Base-by-base conservation (phyloP, 2,888 invertebrate genomes). In the Onthophagus sagittarius region DNA sequence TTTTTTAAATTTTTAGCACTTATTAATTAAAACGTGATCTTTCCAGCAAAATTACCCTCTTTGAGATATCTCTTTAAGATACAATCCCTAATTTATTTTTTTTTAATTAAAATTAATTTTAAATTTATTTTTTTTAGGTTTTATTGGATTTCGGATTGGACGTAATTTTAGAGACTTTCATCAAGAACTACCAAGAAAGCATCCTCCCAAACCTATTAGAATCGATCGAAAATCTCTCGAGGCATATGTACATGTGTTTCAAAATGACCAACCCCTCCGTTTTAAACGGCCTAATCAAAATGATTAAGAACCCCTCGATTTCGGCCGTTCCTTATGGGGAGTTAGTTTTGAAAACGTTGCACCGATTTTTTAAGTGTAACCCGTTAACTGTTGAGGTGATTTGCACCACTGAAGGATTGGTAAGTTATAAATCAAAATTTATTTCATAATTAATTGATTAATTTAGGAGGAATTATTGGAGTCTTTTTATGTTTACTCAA, bases 211-310 rank as follows among this genome's bases (percentile, higher is more conserved):
- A 70, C 11, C 63, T 70, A 0, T 83, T 81, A 69, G 76, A 78
- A 71, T 79, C 82, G 0, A 79, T 83, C 13, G 77, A 79, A 0
- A 82, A 82, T 70, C 79, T 83, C 79, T 78, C 79, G 2, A 76
- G 77, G 13, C 82, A 83, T 69, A 80, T 78, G 64, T 82, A 81
- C 73, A 83, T 82, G 72, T 83, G 82, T 69, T 80, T 81, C 62
- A 78, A 79, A 71, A 82, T 83, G 80, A 71, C 82, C 14, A 81
- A 80, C 3, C 79, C 81, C 4, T 75, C 76, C 13, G 78, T 83
- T 4, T 73, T 82, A 0, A 77, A 77, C 69, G 79, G 77, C 53
- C 63, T 83, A 9, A 69, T 80, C 2, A 75, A 77, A 14, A 79
- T 82, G 5, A 69, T 82, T 31, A 75, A 77, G 13, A 74, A 79